Base-by-base conservation (phyloP, 2,113 vertebrate species). In the Picathartes gymnocephalus region DNA sequence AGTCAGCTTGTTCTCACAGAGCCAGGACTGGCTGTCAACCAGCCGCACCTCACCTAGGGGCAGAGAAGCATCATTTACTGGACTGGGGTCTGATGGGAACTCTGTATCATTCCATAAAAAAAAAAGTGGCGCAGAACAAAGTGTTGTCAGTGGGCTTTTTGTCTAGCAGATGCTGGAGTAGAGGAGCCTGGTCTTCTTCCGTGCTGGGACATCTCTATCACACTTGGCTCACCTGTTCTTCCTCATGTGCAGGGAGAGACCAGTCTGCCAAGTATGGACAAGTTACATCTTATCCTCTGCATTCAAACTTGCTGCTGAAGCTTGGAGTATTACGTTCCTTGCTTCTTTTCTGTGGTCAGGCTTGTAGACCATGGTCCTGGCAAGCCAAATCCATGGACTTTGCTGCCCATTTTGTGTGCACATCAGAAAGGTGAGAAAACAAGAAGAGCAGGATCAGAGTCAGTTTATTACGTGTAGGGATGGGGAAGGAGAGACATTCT, bases 51-150 rank as follows among this genome's bases (percentile, higher is more conserved):
- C 30, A 6, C 33, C 25, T 11, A 4, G 37, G 15, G 27, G 19
- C n/a, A 13, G 40, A 37, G 42, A 15, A 74, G 14, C 8, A 4
- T n/a, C 6, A 62, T 74, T 61, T 56, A 5, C 45, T 35, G 60
- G 6, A 20, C 77, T 18, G 33, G 53, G 57, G 13, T 76, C 45
- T 39, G 61, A 37, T 20, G 3, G 5, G 24, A 88, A 10, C n/a
- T 23, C 45, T n/a, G 0, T 21, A 18, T 45, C 1, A 0, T 15
- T 65, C 40, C 1, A 1, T 40, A 48, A 10, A 45, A 61, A 45
- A 61, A 79, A 50, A 25, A 42, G 39, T 5, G 7, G 16, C 6
- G 3, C 24, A 20, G 40, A 69, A 35, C 4, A 23, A 70, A 73
- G 13, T 9, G 1, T 28, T 35, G 33, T 31, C 37, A 19, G 28